phyloP scores from a whole-genome alignment of 1,140 invertebrate genomes.

The Idris sp. region DNA sequence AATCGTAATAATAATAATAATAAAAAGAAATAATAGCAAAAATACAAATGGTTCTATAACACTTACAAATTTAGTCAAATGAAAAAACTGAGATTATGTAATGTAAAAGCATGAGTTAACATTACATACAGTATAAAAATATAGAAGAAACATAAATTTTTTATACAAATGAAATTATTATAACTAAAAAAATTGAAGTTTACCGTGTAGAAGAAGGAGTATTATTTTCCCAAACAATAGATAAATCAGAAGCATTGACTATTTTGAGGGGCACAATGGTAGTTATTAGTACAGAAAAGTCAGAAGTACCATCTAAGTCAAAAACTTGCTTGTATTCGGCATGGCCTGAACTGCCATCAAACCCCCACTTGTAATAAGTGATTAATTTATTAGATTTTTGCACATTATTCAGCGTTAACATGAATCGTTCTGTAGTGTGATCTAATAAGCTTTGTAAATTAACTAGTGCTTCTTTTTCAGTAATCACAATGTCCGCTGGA shows the following conservation, averaged over 20 bases:
- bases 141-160: too few relatives aligned
- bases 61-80: too few relatives aligned
- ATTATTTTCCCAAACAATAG: slow-evolving; percentile 16
- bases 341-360: slow-evolving; percentile 14
- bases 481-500: not conserved
- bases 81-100: too few relatives aligned
- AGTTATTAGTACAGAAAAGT: slow-evolving; percentile 10
- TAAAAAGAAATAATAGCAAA: too few relatives aligned
- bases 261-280: slow-evolving; percentile 11
- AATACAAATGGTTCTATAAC: too few relatives aligned
- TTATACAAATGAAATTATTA: too few relatives aligned
- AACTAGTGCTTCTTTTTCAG: not conserved
- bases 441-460: slow-evolving; percentile 14
- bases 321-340: slow-evolving; percentile 15
- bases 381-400: slow-evolving; percentile 6
- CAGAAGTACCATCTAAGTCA: not conserved
- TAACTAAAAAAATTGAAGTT: too few relatives aligned
- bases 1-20: too few relatives aligned
- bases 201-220: slow-evolving; percentile 27
- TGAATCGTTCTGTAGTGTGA: slow-evolving; percentile 1
- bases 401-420: not conserved
- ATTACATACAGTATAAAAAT: too few relatives aligned
- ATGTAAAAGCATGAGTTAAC: too few relatives aligned
- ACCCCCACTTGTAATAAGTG: slow-evolving; percentile 22
- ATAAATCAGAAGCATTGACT: not conserved